Conservation (phyloP, 2,888 invertebrate genomes). For the Mayetiola destructor region DNA sequence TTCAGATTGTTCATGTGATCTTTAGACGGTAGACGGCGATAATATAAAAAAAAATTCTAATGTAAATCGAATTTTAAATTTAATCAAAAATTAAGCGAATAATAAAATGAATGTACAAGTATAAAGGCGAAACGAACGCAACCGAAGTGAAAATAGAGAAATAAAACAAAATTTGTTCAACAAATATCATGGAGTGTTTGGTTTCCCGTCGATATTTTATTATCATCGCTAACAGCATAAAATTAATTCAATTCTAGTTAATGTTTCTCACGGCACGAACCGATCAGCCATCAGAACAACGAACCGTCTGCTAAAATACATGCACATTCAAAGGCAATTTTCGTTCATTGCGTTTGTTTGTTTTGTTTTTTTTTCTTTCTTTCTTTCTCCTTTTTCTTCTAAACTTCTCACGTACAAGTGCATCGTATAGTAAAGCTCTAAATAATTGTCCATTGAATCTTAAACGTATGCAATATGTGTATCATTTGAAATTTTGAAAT, state of each 20-base stretch:
- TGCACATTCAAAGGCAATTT: no score
- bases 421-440: neutral
- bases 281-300: neutral
- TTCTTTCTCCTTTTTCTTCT: neutral
- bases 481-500: neutral
- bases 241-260: neutral
- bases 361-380: neutral
- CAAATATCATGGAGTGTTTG: no score
- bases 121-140: no score
- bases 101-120: no score
- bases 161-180: no score
- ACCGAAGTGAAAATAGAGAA: no score
- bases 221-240: neutral
- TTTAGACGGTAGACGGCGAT: no score
- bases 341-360: neutral
- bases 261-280: neutral
- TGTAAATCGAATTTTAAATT: no score
- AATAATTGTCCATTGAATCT: neutral
- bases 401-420: neutral
- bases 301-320: no score
- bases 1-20: no score
- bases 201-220: neutral
- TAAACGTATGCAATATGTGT: neutral
- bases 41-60: no score
- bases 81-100: no score